Evolutionary conservation across 2,797 vertebrate species (phyloP).

Genomic region (Mastacembelus armatus): DNA sequence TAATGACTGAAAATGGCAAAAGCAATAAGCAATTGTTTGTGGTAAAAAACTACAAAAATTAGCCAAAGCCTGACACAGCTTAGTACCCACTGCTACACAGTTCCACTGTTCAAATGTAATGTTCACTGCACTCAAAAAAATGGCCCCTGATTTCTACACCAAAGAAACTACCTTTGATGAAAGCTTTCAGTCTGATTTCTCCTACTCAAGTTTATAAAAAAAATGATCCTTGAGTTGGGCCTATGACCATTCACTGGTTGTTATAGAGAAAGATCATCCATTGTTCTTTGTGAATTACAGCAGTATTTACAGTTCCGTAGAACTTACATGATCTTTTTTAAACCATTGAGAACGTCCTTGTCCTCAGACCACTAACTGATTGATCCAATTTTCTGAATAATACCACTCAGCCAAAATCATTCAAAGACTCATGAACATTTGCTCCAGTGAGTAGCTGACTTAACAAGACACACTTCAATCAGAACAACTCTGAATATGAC

Average conservation of each 20-base stretch:
- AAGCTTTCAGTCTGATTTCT: background rate
- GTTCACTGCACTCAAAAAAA: background rate
- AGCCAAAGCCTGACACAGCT: no score
- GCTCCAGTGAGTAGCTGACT: background rate
- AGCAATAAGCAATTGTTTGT: no score
- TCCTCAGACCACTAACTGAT: constrained; percentile 28
- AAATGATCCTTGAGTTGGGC: background rate
- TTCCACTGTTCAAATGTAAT: no score
- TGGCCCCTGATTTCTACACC: constrained; percentile 8
- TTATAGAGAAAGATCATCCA: constrained; percentile 9
- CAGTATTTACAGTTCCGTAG: constrained; percentile 8
- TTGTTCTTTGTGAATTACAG: constrained; percentile 12
- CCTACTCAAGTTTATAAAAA: constrained; percentile 7
- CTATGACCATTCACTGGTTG: background rate
- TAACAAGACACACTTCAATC: background rate
- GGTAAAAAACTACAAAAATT: no score
- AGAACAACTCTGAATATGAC: constrained; percentile 17
- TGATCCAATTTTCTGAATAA: constrained; percentile 44
- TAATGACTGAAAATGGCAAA: no score
- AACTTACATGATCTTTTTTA: background rate
- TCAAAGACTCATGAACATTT: background rate
- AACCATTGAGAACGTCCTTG: constrained; percentile 22
- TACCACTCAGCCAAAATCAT: constrained; percentile 12
- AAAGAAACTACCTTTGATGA: background rate
- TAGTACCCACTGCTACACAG: no score